phyloP scores from a whole-genome alignment of 2,888 invertebrate genomes.

The Scaptomyza parva region DNA sequence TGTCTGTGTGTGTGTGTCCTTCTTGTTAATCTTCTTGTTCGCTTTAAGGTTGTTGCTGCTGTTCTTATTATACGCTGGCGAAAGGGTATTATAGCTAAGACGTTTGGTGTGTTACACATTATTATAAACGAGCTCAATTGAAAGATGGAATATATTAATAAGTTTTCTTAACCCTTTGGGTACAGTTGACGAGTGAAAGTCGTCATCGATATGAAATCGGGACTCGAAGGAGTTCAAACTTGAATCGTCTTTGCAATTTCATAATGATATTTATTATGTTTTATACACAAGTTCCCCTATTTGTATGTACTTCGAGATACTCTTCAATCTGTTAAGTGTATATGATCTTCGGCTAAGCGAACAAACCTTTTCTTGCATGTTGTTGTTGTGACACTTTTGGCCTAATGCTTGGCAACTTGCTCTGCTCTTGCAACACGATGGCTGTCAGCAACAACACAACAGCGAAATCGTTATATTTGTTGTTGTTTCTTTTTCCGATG shows the following conservation, averaged over 20 bases:
- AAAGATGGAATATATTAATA: background rate
- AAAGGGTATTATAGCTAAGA: background rate
- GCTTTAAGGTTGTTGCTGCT: constrained; percentile 7
- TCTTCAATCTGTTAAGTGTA: background rate
- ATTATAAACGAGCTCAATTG: background rate
- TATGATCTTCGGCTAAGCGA: background rate
- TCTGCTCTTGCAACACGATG: constrained; percentile 24
- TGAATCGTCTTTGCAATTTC: too few relatives aligned
- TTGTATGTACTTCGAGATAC: too few relatives aligned
- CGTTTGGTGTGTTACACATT: background rate
- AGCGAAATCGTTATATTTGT: constrained; percentile 18
- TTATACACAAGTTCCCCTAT: too few relatives aligned
- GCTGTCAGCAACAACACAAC: constrained; percentile 35
- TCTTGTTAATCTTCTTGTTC: constrained; percentile 1
- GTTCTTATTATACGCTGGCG: background rate
- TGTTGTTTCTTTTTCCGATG: background rate
- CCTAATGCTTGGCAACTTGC: constrained; percentile 49
- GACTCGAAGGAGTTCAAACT: too few relatives aligned
- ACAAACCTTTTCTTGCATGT: background rate
- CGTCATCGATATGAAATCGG: too few relatives aligned
- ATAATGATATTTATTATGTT: too few relatives aligned
- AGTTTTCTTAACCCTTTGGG: too few relatives aligned
- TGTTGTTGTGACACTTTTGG: constrained; percentile 45
- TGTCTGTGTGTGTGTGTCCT: background rate
- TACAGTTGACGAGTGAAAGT: too few relatives aligned